phyloP scores from a whole-genome alignment of 2,888 invertebrate genomes.

The Schrankia costaestrigalis region DNA sequence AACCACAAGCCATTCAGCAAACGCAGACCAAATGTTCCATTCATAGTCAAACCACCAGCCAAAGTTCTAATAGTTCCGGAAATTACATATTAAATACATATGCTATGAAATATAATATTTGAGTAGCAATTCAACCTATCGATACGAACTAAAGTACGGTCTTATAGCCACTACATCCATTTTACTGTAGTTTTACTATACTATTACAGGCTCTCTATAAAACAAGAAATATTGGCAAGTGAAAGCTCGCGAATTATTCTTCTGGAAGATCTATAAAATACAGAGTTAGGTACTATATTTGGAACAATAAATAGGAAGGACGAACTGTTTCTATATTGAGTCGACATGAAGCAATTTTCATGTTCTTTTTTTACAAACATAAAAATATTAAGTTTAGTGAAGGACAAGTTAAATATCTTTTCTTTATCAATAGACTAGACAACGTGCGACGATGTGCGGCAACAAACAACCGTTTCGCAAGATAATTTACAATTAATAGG shows the following conservation, averaged over 20 bases:
- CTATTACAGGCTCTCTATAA: constrained; percentile 16
- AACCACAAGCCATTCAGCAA: too few species aligned
- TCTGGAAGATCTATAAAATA: constrained; percentile 15
- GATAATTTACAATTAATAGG: too few species aligned
- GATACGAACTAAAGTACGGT: constrained; percentile 10
- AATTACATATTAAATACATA: background rate
- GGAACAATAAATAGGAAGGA: constrained; percentile 1
- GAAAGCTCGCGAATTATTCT: constrained; percentile 15
- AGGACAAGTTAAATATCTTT: too few species aligned
- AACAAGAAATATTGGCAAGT: constrained; percentile 19
- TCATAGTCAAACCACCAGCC: background rate
- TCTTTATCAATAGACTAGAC: too few species aligned
- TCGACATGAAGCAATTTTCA: too few species aligned
- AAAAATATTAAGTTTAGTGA: too few species aligned
- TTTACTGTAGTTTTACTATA: constrained; percentile 20
- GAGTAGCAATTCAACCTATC: constrained; percentile 5
- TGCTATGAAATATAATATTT: constrained; percentile 3
- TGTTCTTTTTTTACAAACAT: too few species aligned
- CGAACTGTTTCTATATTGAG: background rate
- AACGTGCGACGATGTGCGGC: too few species aligned
- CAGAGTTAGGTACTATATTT: constrained; percentile 12
- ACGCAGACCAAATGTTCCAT: background rate
- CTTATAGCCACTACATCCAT: constrained; percentile 13
- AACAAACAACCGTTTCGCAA: too few species aligned
- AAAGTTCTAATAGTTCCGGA: constrained; percentile 1